Evolutionary conservation across 2,888 invertebrate species (phyloP), one percentile per base, ranked within the genome.

Genomic region (Argyresthia albistria): DNA sequence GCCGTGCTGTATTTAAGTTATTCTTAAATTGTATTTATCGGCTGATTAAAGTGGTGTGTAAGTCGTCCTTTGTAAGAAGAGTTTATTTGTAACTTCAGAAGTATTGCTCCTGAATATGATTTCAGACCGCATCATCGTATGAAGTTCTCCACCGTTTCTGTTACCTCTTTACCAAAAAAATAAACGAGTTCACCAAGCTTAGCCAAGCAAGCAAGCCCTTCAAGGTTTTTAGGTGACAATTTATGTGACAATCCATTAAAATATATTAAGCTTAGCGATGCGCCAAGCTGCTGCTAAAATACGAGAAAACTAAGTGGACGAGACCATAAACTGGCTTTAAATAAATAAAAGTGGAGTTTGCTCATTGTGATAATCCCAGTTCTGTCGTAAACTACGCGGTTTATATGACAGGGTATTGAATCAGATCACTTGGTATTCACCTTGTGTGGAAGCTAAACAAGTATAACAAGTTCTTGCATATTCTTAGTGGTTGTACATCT

Each of bases 161-260:
- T 25, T 25, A 25, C 25, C 25, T 25, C 25, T 25, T 25, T 25
- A 25, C 25, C 25, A 4, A 25, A 25, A 25, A 25, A 25, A 25
- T n/a, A 25, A 70, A 69, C 60, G 66, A 66, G 56, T 59, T 59
- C 63, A 60, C 64, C 63, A 61, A 65, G 64, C 60, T 68, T 35
- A n/a, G n/a, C n/a, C n/a, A n/a, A n/a, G n/a, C n/a, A n/a, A n/a
- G n/a, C n/a, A 51, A 51, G 45, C 51, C 51, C 51, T 45, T 11
- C 37, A 12, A 16, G 61, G 67, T 65, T 72, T 73, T 73, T 69
- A 71, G 70, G 72, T 71, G 62, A 65, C 68, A 71, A 75, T 74
- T 74, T 75, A 75, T 71, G 67, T 65, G 73, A 70, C 75, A 70
- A 65, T 67, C 67, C 68, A 64, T 64, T 60, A 67, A 70, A 65